phyloP scores from a whole-genome alignment of 2,888 invertebrate species.

The Saturnia pavonia region DNA sequence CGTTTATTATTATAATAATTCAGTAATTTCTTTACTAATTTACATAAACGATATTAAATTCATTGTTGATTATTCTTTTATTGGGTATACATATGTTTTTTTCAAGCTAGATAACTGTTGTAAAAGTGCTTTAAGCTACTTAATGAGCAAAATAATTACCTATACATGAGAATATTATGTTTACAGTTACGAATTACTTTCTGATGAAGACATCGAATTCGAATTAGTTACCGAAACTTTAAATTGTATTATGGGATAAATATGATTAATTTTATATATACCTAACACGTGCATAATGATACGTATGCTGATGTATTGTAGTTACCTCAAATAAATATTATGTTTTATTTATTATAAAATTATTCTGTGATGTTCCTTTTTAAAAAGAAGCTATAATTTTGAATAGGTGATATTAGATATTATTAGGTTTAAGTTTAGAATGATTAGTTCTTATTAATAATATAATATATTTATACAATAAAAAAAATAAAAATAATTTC shows the following conservation, averaged over 20 bases:
- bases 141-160: too few species aligned
- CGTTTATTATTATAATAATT: too few species aligned
- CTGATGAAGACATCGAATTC: not conserved
- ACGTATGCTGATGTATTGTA: not conserved
- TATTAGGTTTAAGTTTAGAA: not conserved
- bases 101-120: too few species aligned
- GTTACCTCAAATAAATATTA: not conserved
- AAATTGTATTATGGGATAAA: too few species aligned
- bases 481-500: not conserved
- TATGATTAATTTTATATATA: not conserved
- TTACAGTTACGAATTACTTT: too few species aligned
- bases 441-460: not conserved
- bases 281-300: not conserved
- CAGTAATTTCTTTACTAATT: too few species aligned
- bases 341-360: not conserved
- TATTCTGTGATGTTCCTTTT: constrained; percentile 9
- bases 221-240: not conserved
- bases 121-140: too few species aligned
- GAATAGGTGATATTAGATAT: not conserved
- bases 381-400: not conserved
- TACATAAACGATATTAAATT: too few species aligned
- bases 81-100: too few species aligned
- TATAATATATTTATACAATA: not conserved
- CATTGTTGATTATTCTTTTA: too few species aligned
- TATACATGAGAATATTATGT: too few species aligned